A percentile compares a stretch with the other conserved stretches of the same genome.
Evolutionary conservation across 2,888 invertebrate genomes (phyloP).

Genomic region (Athripsodes cinereus): DNA sequence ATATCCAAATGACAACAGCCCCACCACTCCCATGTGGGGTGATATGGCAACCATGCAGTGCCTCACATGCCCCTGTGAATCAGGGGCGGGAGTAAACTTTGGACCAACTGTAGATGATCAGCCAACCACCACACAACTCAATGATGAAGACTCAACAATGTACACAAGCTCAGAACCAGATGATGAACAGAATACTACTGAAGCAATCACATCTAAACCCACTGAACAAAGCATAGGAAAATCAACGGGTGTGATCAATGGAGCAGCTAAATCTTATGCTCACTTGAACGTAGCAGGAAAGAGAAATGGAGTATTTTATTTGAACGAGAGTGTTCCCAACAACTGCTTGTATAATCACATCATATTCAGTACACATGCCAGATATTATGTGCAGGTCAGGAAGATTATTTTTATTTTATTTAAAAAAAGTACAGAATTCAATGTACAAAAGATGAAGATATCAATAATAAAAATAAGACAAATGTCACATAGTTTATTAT

Average conservation of each 20-base stretch:
- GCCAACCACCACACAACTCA: constrained; percentile 8
- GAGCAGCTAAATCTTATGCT: constrained; percentile 22
- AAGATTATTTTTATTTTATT: background rate
- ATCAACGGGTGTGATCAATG: constrained; percentile 37
- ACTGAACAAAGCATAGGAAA: constrained; percentile 35
- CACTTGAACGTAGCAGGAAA: constrained; percentile 35
- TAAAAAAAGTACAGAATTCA: background rate
- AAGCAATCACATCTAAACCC: constrained; percentile 3
- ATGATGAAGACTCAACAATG: background rate
- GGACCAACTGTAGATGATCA: constrained; percentile 6
- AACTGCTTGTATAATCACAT: constrained; percentile 61
- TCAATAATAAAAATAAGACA: background rate
- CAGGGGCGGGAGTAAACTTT: constrained; percentile 28
- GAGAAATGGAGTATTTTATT: constrained; percentile 32
- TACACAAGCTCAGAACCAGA: constrained; percentile 8
- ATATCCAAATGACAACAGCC: constrained; percentile 5
- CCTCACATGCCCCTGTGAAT: constrained; percentile 49
- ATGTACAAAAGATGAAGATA: background rate
- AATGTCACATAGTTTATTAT: background rate
- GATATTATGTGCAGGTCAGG: constrained; percentile 52
- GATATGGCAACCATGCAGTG: constrained; percentile 43
- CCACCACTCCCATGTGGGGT: constrained; percentile 17
- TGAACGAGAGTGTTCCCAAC: constrained; percentile 47
- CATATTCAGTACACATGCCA: constrained; percentile 58
- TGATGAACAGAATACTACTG: constrained; percentile 21